Percentiles rank a stretch among this genome's conserved stretches.
Evolutionary conservation across 1,140 invertebrate genomes (phyloP).

Genomic region (Zaprionus taronus): DNA sequence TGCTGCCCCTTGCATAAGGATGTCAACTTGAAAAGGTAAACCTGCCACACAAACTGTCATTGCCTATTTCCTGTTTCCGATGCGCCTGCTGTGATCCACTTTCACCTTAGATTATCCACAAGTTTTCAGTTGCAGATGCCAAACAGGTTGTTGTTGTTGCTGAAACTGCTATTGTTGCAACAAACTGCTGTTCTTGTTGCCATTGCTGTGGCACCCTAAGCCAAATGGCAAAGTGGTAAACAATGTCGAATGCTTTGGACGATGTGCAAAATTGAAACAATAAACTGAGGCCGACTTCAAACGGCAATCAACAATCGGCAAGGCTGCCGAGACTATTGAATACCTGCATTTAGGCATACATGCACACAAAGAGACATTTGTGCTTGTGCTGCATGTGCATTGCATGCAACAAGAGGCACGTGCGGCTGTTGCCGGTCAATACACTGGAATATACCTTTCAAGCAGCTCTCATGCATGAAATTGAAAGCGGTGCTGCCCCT

Average conservation of each 20-base stretch:
- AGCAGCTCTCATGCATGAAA: slow-evolving; percentile 81
- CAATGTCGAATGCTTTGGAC: slow-evolving; percentile 70
- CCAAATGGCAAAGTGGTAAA: slow-evolving; percentile 79
- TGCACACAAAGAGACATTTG: slow-evolving; percentile 13
- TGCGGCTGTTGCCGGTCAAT: slow-evolving; percentile 58
- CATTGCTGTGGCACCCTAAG: slow-evolving; percentile 50
- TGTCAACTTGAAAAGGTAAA: not conserved
- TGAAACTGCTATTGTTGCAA: slow-evolving; percentile 12
- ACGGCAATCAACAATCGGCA: slow-evolving; percentile 36
- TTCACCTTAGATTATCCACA: not conserved
- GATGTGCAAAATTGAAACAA: slow-evolving; percentile 77
- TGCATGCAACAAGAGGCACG: slow-evolving; percentile 44
- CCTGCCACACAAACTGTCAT: not conserved
- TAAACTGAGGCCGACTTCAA: slow-evolving; percentile 60
- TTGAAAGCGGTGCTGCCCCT: slow-evolving; percentile 63
- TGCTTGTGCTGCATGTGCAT: not conserved
- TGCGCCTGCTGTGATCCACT: not conserved
- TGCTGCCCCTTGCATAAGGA: not conserved
- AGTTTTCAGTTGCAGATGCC: not conserved
- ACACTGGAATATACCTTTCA: slow-evolving; percentile 62
- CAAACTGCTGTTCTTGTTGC: not conserved
- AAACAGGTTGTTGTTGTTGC: not conserved
- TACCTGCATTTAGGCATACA: slow-evolving; percentile 30
- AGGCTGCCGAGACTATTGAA: slow-evolving; percentile 46
- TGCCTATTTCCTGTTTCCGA: not conserved